Conservation (phyloP, 92 coral and sea anemone species). For the Epizoanthus illoricatus region DNA sequence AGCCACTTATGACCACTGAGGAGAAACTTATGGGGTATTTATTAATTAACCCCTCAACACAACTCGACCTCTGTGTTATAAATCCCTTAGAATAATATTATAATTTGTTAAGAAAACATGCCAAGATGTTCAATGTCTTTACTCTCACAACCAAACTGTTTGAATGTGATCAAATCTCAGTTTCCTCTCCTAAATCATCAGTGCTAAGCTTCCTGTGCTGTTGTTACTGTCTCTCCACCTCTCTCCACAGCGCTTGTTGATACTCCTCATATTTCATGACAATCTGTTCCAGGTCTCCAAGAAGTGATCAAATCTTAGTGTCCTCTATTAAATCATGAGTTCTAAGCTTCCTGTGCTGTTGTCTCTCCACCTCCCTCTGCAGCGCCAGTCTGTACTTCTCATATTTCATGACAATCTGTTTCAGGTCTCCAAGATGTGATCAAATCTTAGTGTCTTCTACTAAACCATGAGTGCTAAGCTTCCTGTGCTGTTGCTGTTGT, state of each 20-base stretch:
- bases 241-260: conserved; percentile 83
- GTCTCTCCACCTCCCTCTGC: conserved; percentile 72
- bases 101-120: no score
- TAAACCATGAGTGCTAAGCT: background rate
- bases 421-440: conserved; percentile 82
- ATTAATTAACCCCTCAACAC: no score
- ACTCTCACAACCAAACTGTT: no score
- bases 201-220: conserved; percentile 20
- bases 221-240: conserved; percentile 56
- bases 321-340: conserved; percentile 50
- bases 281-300: conserved; percentile 85
- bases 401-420: conserved; percentile 84
- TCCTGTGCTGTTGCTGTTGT: conserved; percentile 45
- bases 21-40: no score
- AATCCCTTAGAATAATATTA: no score
- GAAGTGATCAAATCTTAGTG: conserved; percentile 80
- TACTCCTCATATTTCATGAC: conserved; percentile 88
- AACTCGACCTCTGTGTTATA: no score
- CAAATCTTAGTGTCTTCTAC: conserved; percentile 9
- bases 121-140: conserved; percentile 88
- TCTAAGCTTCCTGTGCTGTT: conserved; percentile 33
- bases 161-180: conserved; percentile 53
- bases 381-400: conserved; percentile 89
- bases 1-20: no score
- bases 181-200: background rate